A percentile compares a stretch with the other conserved stretches of the same genome.
These are phyloP conservation scores for Megaptera novaeangliae DNA, from an alignment of 2,113 vertebrate species.

Conservation along the genomic window DNA sequence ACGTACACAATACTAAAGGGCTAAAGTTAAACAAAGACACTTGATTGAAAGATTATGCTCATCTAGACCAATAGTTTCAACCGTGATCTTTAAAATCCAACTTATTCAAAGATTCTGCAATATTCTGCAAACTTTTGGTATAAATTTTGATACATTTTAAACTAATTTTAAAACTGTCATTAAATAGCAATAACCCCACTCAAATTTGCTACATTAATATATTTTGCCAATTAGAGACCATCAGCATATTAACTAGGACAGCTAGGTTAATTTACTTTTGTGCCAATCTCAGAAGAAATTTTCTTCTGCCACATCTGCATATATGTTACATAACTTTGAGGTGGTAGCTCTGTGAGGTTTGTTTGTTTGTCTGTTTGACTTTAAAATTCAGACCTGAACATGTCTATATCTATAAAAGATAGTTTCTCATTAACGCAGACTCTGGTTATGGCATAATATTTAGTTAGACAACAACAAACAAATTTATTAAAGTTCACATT, in stretches of 20 bases:
- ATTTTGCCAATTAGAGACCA: background rate
- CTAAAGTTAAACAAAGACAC: background rate
- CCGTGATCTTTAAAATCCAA: background rate
- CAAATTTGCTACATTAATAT: background rate
- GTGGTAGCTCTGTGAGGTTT: background rate
- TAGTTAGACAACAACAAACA: background rate
- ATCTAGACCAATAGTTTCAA: background rate
- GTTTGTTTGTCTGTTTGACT: background rate
- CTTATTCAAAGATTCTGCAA: background rate
- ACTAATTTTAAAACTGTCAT: background rate
- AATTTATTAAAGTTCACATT: background rate
- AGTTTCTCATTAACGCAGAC: background rate
- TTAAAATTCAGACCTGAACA: background rate
- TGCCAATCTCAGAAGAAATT: background rate
- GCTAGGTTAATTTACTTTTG: background rate
- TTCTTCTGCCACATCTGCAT: background rate
- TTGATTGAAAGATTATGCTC: background rate
- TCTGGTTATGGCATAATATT: background rate
- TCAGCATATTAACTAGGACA: background rate
- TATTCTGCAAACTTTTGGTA: background rate
- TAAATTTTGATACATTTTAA: background rate
- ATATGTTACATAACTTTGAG: background rate
- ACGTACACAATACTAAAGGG: background rate
- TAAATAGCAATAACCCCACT: background rate
- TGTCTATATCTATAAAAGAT: background rate